phyloP scores from a whole-genome alignment of 2,797 vertebrate species.

The Poecilia gillii region DNA sequence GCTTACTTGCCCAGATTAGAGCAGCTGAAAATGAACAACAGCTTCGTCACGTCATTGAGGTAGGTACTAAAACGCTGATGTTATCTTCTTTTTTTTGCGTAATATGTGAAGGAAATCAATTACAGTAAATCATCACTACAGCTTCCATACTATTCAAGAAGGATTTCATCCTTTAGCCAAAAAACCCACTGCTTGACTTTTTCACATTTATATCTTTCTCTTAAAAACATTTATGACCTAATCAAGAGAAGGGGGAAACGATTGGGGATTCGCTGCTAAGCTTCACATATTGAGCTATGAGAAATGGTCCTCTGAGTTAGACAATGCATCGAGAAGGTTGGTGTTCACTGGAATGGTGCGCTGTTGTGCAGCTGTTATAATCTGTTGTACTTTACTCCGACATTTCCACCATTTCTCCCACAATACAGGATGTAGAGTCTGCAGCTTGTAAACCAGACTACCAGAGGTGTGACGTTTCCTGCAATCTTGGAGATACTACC shows the following conservation, averaged over 20 bases:
- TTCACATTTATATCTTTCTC: slow-evolving; percentile 29
- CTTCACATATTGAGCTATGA: slow-evolving; percentile 22
- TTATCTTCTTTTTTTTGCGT: slow-evolving; percentile 14
- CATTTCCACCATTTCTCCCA: slow-evolving; percentile 16
- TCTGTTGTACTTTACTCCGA: slow-evolving; percentile 23
- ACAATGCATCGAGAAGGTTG: slow-evolving; percentile 16
- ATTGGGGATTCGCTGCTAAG: slow-evolving; percentile 22
- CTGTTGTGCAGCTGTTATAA: slow-evolving; percentile 8
- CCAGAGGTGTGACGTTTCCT: slow-evolving; percentile 22
- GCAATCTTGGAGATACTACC: slow-evolving; percentile 8
- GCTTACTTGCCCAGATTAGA: slow-evolving; percentile 87
- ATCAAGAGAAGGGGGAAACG: slow-evolving; percentile 10
- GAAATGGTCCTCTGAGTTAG: neutral
- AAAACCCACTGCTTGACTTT: neutral
- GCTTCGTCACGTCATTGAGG: slow-evolving; percentile 89
- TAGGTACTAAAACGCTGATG: slow-evolving; percentile 59
- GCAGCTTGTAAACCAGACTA: slow-evolving; percentile 46
- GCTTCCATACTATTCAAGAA: slow-evolving; percentile 1
- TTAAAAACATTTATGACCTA: slow-evolving; percentile 30
- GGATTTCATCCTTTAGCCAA: neutral
- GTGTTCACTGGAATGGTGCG: slow-evolving; percentile 1
- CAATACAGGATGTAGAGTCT: slow-evolving; percentile 23
- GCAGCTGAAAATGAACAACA: slow-evolving; percentile 92
- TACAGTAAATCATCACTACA: slow-evolving; percentile 11
- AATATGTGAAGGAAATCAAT: slow-evolving; percentile 7